Evolutionary conservation across 2,888 invertebrate species (phyloP).

Genomic region (Calameuta idolon): DNA sequence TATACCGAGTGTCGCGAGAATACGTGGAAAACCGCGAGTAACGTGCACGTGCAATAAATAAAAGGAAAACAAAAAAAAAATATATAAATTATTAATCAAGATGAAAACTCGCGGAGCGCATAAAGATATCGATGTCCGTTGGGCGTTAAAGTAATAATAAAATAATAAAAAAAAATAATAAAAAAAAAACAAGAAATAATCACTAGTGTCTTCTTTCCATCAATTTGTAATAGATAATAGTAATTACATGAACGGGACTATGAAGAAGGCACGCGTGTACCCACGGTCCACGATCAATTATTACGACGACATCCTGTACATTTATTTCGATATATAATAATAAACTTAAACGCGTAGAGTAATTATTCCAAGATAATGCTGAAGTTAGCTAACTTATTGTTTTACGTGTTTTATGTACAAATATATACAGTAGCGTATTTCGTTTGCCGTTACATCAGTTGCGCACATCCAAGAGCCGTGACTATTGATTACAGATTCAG

Average conservation of each 20-base stretch:
- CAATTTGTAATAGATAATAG: not conserved
- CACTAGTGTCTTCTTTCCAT: not conserved
- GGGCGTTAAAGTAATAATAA: not conserved
- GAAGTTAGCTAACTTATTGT: slow-evolving; percentile 55
- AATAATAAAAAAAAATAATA: not conserved
- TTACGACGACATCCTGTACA: slow-evolving; percentile 58
- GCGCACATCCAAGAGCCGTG: slow-evolving; percentile 46
- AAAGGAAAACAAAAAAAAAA: not conserved
- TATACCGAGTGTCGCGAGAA: slow-evolving; percentile 45
- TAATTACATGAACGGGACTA: not conserved
- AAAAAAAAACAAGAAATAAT: not conserved
- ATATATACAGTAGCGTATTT: slow-evolving; percentile 55
- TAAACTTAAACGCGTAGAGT: slow-evolving; percentile 53
- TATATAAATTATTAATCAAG: not conserved
- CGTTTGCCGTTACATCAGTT: slow-evolving; percentile 44
- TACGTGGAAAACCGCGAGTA: not conserved
- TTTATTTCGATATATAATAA: slow-evolving; percentile 31
- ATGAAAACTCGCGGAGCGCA: not conserved
- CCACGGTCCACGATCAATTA: slow-evolving; percentile 50
- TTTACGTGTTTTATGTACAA: slow-evolving; percentile 55
- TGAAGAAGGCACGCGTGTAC: not conserved
- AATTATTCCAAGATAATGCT: slow-evolving; percentile 61
- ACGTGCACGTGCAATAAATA: not conserved
- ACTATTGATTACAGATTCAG: slow-evolving; percentile 43
- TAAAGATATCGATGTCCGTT: not conserved